A percentile compares a stretch with the other conserved stretches of the same genome.
Conservation (phyloP, 64 coral and sea anemone genomes). For the Pachyseris speciosa region DNA sequence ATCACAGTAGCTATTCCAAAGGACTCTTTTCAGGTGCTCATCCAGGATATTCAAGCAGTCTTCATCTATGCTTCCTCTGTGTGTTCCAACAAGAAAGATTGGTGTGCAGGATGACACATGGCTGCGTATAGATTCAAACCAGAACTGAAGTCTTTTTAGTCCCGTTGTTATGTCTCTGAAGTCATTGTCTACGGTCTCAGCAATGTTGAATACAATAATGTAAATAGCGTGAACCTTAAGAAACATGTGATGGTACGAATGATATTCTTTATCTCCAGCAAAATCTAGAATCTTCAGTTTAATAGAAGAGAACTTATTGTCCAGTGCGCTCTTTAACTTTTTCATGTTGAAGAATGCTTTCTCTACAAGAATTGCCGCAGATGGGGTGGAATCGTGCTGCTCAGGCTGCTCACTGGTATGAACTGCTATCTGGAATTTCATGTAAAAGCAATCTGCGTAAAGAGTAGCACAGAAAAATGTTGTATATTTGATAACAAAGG, state of each 20-base stretch:
- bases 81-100: slow-evolving; percentile 75
- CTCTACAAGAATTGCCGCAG: background rate
- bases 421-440: background rate
- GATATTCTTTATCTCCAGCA: slow-evolving; percentile 72
- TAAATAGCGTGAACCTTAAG: slow-evolving; percentile 52
- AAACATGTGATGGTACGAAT: slow-evolving; percentile 70
- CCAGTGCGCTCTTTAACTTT: slow-evolving; percentile 31
- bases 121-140: slow-evolving; percentile 55
- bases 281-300: slow-evolving; percentile 78
- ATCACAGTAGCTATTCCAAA: slow-evolving; percentile 42
- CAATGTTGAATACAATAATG: slow-evolving; percentile 71
- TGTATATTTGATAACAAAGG: background rate
- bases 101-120: slow-evolving; percentile 42
- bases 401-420: background rate
- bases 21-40: slow-evolving; percentile 8
- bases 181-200: background rate
- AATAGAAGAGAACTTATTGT: slow-evolving; percentile 19
- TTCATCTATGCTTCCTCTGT: slow-evolving; percentile 22
- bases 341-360: slow-evolving; percentile 4
- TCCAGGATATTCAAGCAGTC: background rate
- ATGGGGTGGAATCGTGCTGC: background rate
- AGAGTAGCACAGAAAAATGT: background rate
- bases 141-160: slow-evolving; percentile 37
- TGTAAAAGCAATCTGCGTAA: background rate
- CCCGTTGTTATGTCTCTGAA: slow-evolving; percentile 1